phyloP scores from a whole-genome alignment of 2,888 invertebrate species.

The Sinhomidia bicolor region DNA sequence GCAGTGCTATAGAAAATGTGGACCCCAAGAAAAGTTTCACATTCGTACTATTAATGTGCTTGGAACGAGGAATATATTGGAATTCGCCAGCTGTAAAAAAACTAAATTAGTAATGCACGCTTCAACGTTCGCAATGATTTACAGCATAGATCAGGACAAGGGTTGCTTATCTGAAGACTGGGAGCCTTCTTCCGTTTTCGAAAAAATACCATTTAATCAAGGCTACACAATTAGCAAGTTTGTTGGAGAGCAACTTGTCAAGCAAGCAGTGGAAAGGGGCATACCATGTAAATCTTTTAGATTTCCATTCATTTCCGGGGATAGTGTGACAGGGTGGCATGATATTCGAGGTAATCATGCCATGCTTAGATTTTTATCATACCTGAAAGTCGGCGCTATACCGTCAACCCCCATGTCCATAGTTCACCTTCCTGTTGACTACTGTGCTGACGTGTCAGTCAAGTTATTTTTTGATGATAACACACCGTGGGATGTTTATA shows the following conservation, averaged over 20 bases:
- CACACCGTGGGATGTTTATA: slow-evolving; percentile 71
- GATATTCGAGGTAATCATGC: slow-evolving; percentile 69
- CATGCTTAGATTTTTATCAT: slow-evolving; percentile 65
- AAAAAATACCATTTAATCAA: slow-evolving; percentile 43
- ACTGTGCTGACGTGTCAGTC: slow-evolving; percentile 59
- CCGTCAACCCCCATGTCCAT: slow-evolving; percentile 52
- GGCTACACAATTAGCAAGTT: slow-evolving; percentile 74
- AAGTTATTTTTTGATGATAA: slow-evolving; percentile 63
- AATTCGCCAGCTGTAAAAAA: slow-evolving; percentile 65
- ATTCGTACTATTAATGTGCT: slow-evolving; percentile 71
- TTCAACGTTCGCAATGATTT: slow-evolving; percentile 66
- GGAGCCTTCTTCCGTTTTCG: slow-evolving; percentile 38
- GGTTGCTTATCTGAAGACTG: slow-evolving; percentile 61
- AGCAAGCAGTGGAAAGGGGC: slow-evolving; percentile 67
- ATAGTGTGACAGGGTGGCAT: slow-evolving; percentile 67
- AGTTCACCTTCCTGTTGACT: slow-evolving; percentile 61
- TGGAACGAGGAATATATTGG: slow-evolving; percentile 67
- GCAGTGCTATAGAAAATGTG: slow-evolving; percentile 13
- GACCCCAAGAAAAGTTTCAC: slow-evolving; percentile 46
- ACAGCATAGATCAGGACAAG: slow-evolving; percentile 21
- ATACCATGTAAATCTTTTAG: slow-evolving; percentile 74
- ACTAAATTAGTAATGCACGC: slow-evolving; percentile 71
- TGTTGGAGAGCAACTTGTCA: slow-evolving; percentile 70
- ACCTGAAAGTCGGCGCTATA: slow-evolving; percentile 63
- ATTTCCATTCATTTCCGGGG: slow-evolving; percentile 68